phyloP scores from a whole-genome alignment of 2,888 invertebrate species.

The Piscicola geometra region DNA sequence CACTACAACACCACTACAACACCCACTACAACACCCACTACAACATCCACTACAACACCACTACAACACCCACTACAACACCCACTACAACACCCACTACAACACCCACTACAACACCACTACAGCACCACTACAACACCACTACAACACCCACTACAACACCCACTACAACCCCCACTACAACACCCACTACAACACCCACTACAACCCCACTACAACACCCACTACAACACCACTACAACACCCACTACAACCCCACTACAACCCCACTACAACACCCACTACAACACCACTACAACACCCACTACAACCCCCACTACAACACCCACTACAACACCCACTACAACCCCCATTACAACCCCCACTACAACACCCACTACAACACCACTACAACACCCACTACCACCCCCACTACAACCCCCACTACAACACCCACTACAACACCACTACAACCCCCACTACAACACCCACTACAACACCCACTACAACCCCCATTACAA shows the following conservation, averaged over 20 bases:
- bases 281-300: slow-evolving; percentile 80
- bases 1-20: not conserved
- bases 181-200: not conserved
- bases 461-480: not conserved
- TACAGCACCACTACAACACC: not conserved
- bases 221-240: not conserved
- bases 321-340: not conserved
- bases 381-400: not conserved
- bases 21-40: slow-evolving; percentile 45
- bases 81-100: not conserved
- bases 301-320: not conserved
- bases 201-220: not conserved
- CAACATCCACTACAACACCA: not conserved
- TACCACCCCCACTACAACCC: not conserved
- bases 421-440: not conserved
- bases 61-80: not conserved
- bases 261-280: slow-evolving; percentile 64
- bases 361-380: not conserved
- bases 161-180: not conserved
- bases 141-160: not conserved
- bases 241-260: not conserved
- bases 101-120: not conserved
- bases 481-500: not conserved
- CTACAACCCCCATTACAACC: not conserved
- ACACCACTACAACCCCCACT: not conserved